Evolutionary conservation across 1,140 invertebrate genomes (phyloP).

Genomic region (Pentalonia nigronervosa): DNA sequence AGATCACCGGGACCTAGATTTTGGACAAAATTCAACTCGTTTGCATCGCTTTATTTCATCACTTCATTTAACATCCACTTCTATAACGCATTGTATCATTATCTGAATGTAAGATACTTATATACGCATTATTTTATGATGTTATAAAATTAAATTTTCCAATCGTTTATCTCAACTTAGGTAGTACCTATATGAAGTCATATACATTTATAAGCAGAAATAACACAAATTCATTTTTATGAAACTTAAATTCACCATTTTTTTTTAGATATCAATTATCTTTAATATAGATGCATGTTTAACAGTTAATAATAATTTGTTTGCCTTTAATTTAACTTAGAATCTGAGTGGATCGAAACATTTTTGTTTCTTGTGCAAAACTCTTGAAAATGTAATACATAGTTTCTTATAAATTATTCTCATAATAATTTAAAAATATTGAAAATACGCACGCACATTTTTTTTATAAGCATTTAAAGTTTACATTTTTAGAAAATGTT

Average conservation of each 20-base stretch:
- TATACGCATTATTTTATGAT: background rate
- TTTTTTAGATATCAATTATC: no score
- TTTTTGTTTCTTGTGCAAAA: background rate
- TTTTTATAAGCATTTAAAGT: background rate
- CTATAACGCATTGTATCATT: background rate
- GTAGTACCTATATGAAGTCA: background rate
- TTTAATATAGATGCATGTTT: no score
- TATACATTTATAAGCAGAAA: background rate
- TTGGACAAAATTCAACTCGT: background rate
- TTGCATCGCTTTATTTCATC: background rate
- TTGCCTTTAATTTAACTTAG: no score
- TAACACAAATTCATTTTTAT: background rate
- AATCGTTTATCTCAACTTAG: background rate
- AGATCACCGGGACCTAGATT: background rate
- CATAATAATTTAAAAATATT: background rate
- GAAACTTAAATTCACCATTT: background rate
- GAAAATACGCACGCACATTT: background rate
- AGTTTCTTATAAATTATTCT: background rate
- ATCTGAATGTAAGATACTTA: background rate
- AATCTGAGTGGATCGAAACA: no score
- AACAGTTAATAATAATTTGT: no score
- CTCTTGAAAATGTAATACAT: background rate
- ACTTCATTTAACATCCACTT: conserved; percentile 11
- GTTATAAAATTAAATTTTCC: background rate
- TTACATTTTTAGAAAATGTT: no score